A percentile compares a stretch with the other conserved stretches of the same genome.
These are phyloP conservation scores for Nestor notabilis DNA, from an alignment of 2,113 vertebrate species.

Conservation along the genomic window DNA sequence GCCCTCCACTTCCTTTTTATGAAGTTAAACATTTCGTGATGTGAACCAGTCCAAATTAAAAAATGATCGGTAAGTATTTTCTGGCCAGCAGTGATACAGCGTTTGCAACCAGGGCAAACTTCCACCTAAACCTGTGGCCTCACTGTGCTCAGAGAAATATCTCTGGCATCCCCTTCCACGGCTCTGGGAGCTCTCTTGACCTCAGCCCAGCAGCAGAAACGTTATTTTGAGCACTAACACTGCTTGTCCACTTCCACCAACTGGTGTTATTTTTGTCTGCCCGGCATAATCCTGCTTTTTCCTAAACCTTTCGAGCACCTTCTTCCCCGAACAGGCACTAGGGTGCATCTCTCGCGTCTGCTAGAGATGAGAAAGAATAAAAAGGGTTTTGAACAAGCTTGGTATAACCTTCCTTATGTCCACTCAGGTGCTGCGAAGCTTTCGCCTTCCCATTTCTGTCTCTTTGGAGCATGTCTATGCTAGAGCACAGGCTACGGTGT, in stretches of 20 bases:
- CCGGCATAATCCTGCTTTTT: rapidly evolving
- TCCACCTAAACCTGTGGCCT: background rate
- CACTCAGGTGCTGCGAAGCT: rapidly evolving
- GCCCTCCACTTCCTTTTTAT: background rate
- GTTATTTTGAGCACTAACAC: background rate
- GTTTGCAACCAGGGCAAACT: background rate
- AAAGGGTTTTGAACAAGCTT: rapidly evolving
- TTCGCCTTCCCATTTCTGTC: rapidly evolving
- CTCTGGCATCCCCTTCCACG: rapidly evolving
- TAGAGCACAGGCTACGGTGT: rapidly evolving
- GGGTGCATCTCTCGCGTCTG: background rate
- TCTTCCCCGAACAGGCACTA: rapidly evolving
- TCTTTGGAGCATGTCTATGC: rapidly evolving
- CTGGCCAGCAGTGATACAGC: background rate
- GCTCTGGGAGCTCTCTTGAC: background rate
- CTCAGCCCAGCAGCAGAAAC: background rate
- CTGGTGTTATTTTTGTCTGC: rapidly evolving
- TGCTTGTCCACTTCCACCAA: no score
- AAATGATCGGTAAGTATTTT: background rate
- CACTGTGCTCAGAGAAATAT: rapidly evolving
- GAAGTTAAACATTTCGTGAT: background rate
- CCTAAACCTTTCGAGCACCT: rapidly evolving
- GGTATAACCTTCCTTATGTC: rapidly evolving
- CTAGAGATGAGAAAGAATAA: rapidly evolving
- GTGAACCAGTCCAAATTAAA: background rate